A percentile compares a stretch with the other conserved stretches of the same genome.
phyloP scores from a whole-genome alignment of 2,113 vertebrate genomes.

The Anarrhichthys ocellatus region DNA sequence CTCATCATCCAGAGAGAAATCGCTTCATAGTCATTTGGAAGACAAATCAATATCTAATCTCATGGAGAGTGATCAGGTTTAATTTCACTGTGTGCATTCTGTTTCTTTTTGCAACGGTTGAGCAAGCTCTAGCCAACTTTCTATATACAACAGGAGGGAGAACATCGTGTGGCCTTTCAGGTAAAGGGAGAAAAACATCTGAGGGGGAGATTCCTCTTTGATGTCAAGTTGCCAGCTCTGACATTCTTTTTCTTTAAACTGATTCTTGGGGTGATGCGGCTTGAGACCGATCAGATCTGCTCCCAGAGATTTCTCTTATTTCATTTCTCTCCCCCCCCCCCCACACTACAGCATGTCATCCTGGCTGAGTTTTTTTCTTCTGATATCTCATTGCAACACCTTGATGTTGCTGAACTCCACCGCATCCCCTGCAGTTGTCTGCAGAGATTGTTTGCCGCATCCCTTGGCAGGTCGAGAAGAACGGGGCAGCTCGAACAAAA shows the following conservation, averaged over 20 bases:
- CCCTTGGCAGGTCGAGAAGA: slow-evolving; percentile 43
- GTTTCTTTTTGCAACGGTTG: slow-evolving; percentile 29
- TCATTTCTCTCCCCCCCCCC: slow-evolving; percentile 1
- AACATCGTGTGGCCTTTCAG: slow-evolving; percentile 63
- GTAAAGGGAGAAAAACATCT: slow-evolving; percentile 58
- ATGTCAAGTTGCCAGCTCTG: slow-evolving; percentile 71
- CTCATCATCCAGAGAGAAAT: slow-evolving; percentile 48
- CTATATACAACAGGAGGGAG: slow-evolving; percentile 25
- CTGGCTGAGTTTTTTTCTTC: slow-evolving; percentile 25
- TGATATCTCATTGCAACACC: slow-evolving; percentile 71
- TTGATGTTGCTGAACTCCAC: slow-evolving; percentile 61
- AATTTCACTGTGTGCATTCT: slow-evolving; percentile 49
- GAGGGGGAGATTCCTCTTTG: slow-evolving; percentile 63
- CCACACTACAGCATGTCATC: slow-evolving; percentile 47
- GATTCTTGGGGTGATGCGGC: slow-evolving; percentile 67
- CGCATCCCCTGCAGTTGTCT: slow-evolving; percentile 46
- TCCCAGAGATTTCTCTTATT: slow-evolving; percentile 60
- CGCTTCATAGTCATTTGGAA: slow-evolving; percentile 45
- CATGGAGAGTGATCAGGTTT: slow-evolving; percentile 61
- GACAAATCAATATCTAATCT: slow-evolving; percentile 70
- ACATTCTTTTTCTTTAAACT: slow-evolving; percentile 70
- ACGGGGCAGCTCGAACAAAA: slow-evolving; percentile 17
- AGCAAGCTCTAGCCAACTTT: slow-evolving; percentile 17
- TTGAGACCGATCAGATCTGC: slow-evolving; percentile 64
- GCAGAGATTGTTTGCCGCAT: slow-evolving; percentile 41